These are phyloP conservation scores for Lophura swinhoii DNA, from an alignment of 2,797 vertebrate species.

Conservation along the genomic window DNA sequence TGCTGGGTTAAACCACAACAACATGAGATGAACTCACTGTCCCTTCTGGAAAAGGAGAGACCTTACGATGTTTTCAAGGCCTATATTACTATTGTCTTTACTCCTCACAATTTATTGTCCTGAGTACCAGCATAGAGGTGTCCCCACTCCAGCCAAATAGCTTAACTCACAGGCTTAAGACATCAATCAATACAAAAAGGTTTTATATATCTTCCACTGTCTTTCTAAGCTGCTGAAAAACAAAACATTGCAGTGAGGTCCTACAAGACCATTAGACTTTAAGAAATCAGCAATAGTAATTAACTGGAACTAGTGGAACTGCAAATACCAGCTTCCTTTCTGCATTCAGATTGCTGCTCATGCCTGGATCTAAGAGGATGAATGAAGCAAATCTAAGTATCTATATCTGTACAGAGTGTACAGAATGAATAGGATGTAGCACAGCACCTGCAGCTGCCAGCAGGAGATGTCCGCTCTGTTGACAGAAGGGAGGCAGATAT, in stretches of 20 bases:
- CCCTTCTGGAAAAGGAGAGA: background rate
- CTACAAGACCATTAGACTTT: background rate
- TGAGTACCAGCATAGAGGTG: background rate
- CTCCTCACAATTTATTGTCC: background rate
- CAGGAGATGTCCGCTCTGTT: background rate
- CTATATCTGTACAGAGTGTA: background rate
- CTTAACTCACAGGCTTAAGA: background rate
- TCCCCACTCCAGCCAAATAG: background rate
- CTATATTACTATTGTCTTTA: background rate
- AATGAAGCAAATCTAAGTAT: background rate
- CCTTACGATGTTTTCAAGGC: background rate
- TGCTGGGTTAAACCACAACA: too few relatives aligned
- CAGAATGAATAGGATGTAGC: background rate
- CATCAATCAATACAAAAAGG: background rate
- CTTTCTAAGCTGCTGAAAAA: background rate
- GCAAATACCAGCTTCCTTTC: constrained; percentile 15
- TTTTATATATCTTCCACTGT: background rate
- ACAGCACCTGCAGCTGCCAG: background rate
- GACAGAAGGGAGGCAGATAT: background rate
- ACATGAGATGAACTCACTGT: background rate
- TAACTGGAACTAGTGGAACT: background rate
- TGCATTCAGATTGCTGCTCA: background rate
- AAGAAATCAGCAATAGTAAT: constrained; percentile 37
- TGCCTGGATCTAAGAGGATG: background rate
- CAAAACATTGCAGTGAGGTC: background rate